Evolutionary conservation across 2,888 invertebrate species (phyloP).

Genomic region (Acrobasis consociella): DNA sequence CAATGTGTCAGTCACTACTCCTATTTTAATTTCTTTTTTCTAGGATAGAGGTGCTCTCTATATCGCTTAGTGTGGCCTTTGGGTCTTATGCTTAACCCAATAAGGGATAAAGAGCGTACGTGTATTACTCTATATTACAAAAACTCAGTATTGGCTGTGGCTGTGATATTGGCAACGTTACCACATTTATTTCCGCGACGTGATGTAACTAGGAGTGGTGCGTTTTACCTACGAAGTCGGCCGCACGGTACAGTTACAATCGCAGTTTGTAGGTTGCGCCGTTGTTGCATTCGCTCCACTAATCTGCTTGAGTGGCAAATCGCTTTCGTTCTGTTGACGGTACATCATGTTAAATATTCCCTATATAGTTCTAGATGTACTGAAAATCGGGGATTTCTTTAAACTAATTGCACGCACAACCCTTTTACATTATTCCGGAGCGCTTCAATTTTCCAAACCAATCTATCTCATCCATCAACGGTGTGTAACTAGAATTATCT

Average conservation of each 20-base stretch:
- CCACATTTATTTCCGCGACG: constrained; percentile 13
- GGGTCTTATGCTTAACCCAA: too few relatives aligned
- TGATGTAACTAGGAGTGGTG: constrained; percentile 9
- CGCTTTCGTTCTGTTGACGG: constrained; percentile 26
- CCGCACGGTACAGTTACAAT: constrained; percentile 43
- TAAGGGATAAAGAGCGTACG: background rate
- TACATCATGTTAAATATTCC: background rate
- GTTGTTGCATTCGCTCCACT: constrained; percentile 39
- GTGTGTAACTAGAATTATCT: too few relatives aligned
- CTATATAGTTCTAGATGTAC: background rate
- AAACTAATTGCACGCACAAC: too few relatives aligned
- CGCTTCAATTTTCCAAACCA: too few relatives aligned
- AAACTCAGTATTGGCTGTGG: background rate
- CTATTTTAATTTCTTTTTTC: too few relatives aligned
- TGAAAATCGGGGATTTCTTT: background rate
- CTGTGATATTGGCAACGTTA: background rate
- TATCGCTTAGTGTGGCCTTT: too few relatives aligned
- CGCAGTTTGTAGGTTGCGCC: constrained; percentile 49
- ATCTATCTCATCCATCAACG: too few relatives aligned
- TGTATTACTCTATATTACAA: background rate
- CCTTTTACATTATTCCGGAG: too few relatives aligned
- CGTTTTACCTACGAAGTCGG: constrained; percentile 21
- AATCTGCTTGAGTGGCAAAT: constrained; percentile 36
- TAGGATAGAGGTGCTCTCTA: too few relatives aligned
- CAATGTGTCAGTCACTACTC: too few relatives aligned